Evolutionary conservation across 1,140 invertebrate genomes (phyloP), one percentile per base, ranked within the genome.

Genomic region (Monochamus saltuarius): DNA sequence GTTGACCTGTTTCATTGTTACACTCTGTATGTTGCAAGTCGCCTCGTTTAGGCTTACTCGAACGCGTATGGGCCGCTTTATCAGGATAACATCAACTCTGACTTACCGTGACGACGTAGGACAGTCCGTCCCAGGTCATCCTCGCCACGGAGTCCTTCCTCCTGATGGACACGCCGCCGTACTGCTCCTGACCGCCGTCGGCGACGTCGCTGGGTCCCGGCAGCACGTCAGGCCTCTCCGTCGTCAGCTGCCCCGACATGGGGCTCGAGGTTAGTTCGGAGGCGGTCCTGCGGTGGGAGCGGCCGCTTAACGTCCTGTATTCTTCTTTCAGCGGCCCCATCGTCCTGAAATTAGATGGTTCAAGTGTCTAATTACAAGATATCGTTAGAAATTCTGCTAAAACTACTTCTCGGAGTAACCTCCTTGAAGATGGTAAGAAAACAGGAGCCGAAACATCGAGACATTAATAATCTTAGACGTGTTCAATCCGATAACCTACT

Each of bases 61-160:
- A 6, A 29, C 22, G 22, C 6, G 22, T 29, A 6, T 6, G 22
- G 22, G 6, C 22, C 22, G 22, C 22, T 29, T 29, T 29, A 29
- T 6, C 6, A 2, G 22, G 22, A 29, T 3, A 29, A 29, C 6
- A 29, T 29, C 22, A 29, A 3, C 2, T 29, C 22, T 2, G 6
- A 29, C 85, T 84, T 75, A 89, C 88, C 75, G 85, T 85, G 66
- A 88, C 86, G 71, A 89, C 83, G 76, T 82, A 84, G 19, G 78
- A 79, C 13, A 85, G 50, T 34, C 83, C 82, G 39, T 78, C 75
- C 74, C 83, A 80, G 0, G 84, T 79, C 81, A 85, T 83, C 45
- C 80, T 76, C 8, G 80, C 81, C 0, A 85, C 84, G 1, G 83
- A 82, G 42, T 83, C 81, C 71, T 85, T 85, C 34, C 81, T 73